phyloP scores from a whole-genome alignment of 2,797 vertebrate species.

The Toxotes lorentzi region DNA sequence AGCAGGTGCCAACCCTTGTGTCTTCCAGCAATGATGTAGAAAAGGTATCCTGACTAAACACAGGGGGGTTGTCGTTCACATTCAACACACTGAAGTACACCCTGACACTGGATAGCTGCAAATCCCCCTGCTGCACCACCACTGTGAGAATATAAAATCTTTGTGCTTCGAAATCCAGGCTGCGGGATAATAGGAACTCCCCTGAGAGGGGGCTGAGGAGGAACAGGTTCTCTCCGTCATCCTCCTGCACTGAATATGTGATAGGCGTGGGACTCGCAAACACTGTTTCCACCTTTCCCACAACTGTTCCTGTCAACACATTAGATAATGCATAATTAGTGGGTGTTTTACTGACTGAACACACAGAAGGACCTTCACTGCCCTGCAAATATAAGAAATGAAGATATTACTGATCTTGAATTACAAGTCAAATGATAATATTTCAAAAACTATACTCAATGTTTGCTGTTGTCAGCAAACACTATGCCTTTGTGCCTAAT shows the following conservation, averaged over 20 bases:
- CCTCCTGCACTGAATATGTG: constrained; percentile 82
- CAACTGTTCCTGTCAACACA: constrained; percentile 81
- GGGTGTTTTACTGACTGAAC: not conserved
- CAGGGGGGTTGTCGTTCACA: constrained; percentile 86
- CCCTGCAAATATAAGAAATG: not conserved
- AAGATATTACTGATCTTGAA: not conserved
- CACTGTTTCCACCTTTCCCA: constrained; percentile 77
- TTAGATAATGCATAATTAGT: constrained; percentile 9
- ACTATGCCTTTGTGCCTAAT: constrained; percentile 15
- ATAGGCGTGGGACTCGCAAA: constrained; percentile 66
- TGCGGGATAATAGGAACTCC: constrained; percentile 84
- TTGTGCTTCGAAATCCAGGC: constrained; percentile 84
- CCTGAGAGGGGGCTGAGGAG: constrained; percentile 83
- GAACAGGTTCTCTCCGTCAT: constrained; percentile 85
- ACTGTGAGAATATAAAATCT: constrained; percentile 83
- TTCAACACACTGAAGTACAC: constrained; percentile 86
- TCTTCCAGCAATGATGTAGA: constrained; percentile 77
- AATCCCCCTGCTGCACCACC: constrained; percentile 65
- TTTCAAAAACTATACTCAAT: constrained; percentile 3
- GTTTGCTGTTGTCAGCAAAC: constrained; percentile 19
- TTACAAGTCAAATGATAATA: not conserved
- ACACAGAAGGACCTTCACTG: not conserved
- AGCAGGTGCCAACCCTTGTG: constrained; percentile 71
- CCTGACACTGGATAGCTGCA: constrained; percentile 76
- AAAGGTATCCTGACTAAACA: constrained; percentile 75